Percentiles rank a stretch among this genome's conserved stretches.
Evolutionary conservation across 2,113 vertebrate genomes (phyloP).

Genomic region (Accipiter cooperii): DNA sequence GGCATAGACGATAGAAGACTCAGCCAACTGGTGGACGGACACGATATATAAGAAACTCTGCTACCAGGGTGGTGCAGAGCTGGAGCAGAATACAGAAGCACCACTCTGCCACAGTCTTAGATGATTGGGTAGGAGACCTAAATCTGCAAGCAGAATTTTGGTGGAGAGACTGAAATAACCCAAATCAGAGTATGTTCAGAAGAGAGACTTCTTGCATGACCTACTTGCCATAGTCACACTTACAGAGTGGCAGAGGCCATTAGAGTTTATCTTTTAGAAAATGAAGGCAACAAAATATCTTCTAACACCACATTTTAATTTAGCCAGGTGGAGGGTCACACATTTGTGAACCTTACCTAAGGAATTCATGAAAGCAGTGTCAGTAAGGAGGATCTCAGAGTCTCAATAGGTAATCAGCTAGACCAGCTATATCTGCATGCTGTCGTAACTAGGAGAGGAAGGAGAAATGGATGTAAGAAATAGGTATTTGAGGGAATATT

Average conservation of each 20-base stretch:
- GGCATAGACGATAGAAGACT: background rate
- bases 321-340: background rate
- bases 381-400: background rate
- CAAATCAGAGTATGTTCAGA: background rate
- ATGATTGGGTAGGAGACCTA: background rate
- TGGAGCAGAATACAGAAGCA: background rate
- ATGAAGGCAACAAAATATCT: background rate
- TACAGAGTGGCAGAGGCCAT: background rate
- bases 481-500: background rate
- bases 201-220: background rate
- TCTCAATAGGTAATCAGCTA: background rate
- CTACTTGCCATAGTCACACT: background rate
- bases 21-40: background rate
- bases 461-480: background rate
- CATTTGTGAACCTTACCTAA: background rate
- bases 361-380: background rate
- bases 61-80: background rate
- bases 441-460: background rate
- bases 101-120: background rate
- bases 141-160: background rate
- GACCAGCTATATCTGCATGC: background rate
- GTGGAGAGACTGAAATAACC: background rate
- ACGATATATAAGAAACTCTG: background rate
- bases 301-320: background rate
- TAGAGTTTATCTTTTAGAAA: background rate